Percentiles rank a stretch among this genome's conserved stretches.
These are phyloP conservation scores for Noctilio leporinus DNA, from an alignment of 2,113 vertebrate genomes.

Conservation along the genomic window DNA sequence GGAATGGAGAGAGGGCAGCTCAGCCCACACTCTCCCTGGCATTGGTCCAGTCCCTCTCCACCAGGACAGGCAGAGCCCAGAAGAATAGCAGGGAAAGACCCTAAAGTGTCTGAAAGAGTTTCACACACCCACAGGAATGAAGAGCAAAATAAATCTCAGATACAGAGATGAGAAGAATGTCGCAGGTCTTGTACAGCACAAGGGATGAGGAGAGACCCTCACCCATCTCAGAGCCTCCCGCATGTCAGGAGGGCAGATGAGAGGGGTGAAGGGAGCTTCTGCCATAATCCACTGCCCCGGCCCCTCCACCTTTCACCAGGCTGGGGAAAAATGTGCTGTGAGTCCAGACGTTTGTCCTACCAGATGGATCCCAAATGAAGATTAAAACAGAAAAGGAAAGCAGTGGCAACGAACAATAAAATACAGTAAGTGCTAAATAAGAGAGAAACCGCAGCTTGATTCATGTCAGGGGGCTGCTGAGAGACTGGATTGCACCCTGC, in stretches of 20 bases:
- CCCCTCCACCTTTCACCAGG: neutral
- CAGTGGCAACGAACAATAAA: neutral
- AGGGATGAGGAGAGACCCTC: neutral
- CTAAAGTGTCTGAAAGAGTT: neutral
- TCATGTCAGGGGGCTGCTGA: neutral
- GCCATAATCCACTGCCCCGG: neutral
- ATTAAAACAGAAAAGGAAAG: neutral
- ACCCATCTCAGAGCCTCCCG: neutral
- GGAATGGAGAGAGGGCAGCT: neutral
- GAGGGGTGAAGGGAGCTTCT: neutral
- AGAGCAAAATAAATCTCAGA: neutral
- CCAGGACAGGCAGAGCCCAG: neutral
- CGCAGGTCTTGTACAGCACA: neutral
- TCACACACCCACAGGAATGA: fast-evolving
- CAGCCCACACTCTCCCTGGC: neutral
- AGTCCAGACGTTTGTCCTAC: neutral
- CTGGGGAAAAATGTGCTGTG: neutral
- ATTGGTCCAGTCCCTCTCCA: neutral
- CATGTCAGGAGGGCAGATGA: neutral
- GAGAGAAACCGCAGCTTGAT: neutral
- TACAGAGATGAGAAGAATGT: neutral
- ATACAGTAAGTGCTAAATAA: neutral
- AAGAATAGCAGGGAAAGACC: neutral
- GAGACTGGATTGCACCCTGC: neutral
- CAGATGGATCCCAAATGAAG: neutral